Conservation (phyloP, 2,888 invertebrate genomes). For the Syrphus vitripennis region DNA sequence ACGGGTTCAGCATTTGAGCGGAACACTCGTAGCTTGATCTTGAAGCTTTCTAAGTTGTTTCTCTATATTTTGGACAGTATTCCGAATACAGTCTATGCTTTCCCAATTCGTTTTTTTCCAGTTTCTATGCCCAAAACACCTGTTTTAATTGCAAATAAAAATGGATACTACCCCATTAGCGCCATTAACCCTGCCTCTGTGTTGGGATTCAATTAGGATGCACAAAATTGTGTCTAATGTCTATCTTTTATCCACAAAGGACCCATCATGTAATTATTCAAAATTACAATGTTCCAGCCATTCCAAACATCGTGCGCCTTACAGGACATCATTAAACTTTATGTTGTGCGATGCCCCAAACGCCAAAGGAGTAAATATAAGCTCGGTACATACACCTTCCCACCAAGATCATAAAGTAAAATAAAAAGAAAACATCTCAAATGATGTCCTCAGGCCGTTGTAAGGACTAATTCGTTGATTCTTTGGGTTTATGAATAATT, state of each 20-base stretch:
- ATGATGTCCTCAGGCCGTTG: slow-evolving; percentile 66
- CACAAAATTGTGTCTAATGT: slow-evolving; percentile 51
- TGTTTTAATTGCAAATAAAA: background rate
- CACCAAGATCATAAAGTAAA: slow-evolving; percentile 6
- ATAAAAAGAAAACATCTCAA: slow-evolving; percentile 38
- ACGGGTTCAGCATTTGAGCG: too few relatives aligned
- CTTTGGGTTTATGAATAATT: slow-evolving; percentile 69
- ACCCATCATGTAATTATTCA: slow-evolving; percentile 67
- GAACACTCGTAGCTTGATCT: too few relatives aligned
- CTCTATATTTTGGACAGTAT: too few relatives aligned
- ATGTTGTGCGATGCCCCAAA: slow-evolving; percentile 19
- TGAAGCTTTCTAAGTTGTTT: too few relatives aligned
- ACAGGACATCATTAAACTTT: slow-evolving; percentile 69
- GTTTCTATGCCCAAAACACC: too few relatives aligned
- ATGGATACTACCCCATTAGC: slow-evolving; percentile 57
- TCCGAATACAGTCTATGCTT: too few relatives aligned
- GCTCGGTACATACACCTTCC: too few relatives aligned
- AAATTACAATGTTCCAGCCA: slow-evolving; percentile 60
- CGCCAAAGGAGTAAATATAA: background rate
- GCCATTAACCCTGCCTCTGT: slow-evolving; percentile 30
- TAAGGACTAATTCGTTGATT: slow-evolving; percentile 71
- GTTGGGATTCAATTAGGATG: slow-evolving; percentile 54
- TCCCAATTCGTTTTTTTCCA: too few relatives aligned
- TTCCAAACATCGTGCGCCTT: background rate
- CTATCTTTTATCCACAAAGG: slow-evolving; percentile 59